These are phyloP conservation scores for Sericinus montela DNA, from an alignment of 2,888 invertebrate species.

Conservation along the genomic window DNA sequence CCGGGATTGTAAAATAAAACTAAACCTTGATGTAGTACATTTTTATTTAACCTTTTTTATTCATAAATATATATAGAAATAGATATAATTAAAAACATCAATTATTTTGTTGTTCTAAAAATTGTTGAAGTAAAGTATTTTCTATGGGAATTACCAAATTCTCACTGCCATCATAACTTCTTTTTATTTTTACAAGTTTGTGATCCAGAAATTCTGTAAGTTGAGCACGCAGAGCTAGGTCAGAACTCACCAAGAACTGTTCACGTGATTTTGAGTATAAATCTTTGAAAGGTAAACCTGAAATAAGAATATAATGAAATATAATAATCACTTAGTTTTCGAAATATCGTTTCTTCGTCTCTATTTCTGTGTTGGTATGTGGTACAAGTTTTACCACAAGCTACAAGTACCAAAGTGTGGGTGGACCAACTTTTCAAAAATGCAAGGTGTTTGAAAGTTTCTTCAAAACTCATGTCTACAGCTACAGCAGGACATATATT, in stretches of 20 bases:
- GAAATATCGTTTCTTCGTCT: too few relatives aligned
- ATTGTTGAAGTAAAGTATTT: conserved; percentile 85
- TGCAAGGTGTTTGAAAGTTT: too few relatives aligned
- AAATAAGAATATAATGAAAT: conserved; percentile 21
- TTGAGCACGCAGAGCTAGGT: conserved; percentile 93
- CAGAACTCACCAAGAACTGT: conserved; percentile 94
- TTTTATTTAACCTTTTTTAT: conserved; percentile 36
- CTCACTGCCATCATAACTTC: conserved; percentile 90
- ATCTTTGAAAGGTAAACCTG: conserved; percentile 93
- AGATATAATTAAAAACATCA: not conserved
- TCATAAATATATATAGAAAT: not conserved
- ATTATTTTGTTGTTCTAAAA: conserved; percentile 81
- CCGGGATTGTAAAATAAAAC: conserved; percentile 79
- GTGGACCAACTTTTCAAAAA: too few relatives aligned
- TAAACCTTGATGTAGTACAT: conserved; percentile 44
- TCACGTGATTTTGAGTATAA: conserved; percentile 92
- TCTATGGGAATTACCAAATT: conserved; percentile 89
- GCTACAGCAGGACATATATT: too few relatives aligned
- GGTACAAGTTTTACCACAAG: too few relatives aligned
- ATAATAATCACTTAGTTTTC: too few relatives aligned
- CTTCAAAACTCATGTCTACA: too few relatives aligned
- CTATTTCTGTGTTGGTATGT: too few relatives aligned
- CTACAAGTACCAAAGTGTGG: too few relatives aligned
- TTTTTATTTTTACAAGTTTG: conserved; percentile 90
- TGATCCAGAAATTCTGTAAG: conserved; percentile 97